A percentile compares a stretch with the other conserved stretches of the same genome.
phyloP scores from a whole-genome alignment of 2,113 vertebrate genomes.

The Nesogale talazaci region DNA sequence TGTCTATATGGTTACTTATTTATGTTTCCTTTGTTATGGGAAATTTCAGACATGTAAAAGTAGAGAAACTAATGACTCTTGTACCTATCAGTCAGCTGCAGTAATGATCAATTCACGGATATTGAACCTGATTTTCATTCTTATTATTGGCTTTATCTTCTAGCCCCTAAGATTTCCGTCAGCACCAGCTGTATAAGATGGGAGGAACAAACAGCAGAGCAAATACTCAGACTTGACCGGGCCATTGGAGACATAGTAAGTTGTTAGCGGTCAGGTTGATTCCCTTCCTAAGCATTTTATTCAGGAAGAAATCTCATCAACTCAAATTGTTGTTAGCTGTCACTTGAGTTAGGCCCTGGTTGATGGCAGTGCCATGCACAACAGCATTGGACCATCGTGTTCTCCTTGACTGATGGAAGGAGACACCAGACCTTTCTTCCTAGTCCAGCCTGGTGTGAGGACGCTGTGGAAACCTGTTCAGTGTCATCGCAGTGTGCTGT shows the following conservation, averaged over 20 bases:
- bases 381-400: neutral
- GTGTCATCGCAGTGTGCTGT: neutral
- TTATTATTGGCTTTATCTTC: slow-evolving; percentile 35
- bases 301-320: slow-evolving; percentile 18
- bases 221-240: slow-evolving; percentile 89
- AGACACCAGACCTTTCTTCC: neutral
- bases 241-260: slow-evolving; percentile 93
- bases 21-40: no score
- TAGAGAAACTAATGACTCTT: no score
- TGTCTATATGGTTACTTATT: no score
- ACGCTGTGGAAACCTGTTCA: neutral
- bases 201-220: slow-evolving; percentile 93
- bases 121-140: slow-evolving; percentile 2
- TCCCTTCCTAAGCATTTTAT: slow-evolving; percentile 56
- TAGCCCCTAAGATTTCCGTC: slow-evolving; percentile 93
- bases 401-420: neutral
- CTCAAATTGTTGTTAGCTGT: neutral
- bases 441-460: neutral
- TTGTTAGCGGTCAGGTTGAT: slow-evolving; percentile 55
- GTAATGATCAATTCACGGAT: neutral
- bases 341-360: neutral
- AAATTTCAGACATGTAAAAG: no score
- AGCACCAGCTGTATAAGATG: slow-evolving; percentile 92
- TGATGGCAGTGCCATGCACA: neutral
- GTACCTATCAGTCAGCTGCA: no score